phyloP scores from a whole-genome alignment of 35 echinoderm and acorn worm genomes.

The Chiridota heheva region DNA sequence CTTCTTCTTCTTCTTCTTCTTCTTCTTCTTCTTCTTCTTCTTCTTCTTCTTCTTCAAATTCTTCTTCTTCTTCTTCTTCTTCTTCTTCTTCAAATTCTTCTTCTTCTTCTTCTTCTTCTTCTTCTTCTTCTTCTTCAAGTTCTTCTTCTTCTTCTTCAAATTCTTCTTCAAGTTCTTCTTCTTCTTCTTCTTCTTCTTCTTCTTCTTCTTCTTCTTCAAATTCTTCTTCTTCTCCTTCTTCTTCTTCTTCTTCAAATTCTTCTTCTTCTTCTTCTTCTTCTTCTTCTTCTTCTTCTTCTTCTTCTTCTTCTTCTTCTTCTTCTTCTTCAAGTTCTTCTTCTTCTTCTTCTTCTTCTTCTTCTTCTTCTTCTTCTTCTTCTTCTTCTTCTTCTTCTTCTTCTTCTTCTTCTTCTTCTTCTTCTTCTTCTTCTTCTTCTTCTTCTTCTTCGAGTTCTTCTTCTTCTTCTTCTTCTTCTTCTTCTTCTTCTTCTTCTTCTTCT shows the following conservation, averaged over 20 bases:
- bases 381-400: background rate
- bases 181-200: background rate
- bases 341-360: background rate
- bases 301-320: background rate
- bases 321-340: background rate
- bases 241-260: no score
- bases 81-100: no score
- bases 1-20: slow-evolving; percentile 8
- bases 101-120: background rate
- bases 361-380: background rate
- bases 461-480: no score
- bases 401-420: background rate
- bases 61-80: slow-evolving; percentile 3
- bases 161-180: no score
- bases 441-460: no score
- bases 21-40: background rate
- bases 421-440: no score
- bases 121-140: background rate
- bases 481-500: background rate
- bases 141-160: no score
- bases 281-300: background rate
- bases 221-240: background rate
- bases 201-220: background rate
- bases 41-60: background rate
- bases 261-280: no score